phyloP scores from a whole-genome alignment of 2,888 invertebrate genomes.

The Hypercompe scribonia region DNA sequence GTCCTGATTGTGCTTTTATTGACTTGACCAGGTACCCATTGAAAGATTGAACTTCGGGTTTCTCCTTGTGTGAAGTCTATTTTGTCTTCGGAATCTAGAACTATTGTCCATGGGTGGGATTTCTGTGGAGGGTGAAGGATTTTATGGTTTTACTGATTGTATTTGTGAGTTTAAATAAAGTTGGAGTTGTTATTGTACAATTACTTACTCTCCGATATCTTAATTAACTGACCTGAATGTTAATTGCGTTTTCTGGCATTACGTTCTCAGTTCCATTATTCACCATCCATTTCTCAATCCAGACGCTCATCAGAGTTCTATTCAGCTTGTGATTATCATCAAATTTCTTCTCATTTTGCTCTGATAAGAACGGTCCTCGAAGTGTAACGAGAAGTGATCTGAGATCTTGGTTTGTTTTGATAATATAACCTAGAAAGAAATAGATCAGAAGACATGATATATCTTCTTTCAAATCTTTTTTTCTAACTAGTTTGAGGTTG shows the following conservation, averaged over 20 bases:
- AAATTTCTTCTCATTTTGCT: conserved; percentile 69
- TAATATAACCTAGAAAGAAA: conserved; percentile 60
- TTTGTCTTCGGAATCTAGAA: conserved; percentile 85
- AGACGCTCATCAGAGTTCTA: conserved; percentile 63
- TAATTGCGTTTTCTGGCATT: neutral
- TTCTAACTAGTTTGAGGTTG: no score
- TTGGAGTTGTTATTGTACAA: no score
- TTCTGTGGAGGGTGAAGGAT: conserved; percentile 58
- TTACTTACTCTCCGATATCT: neutral
- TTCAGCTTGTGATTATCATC: conserved; percentile 59
- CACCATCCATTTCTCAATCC: conserved; percentile 63
- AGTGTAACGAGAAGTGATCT: conserved; percentile 63
- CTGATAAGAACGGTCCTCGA: conserved; percentile 75
- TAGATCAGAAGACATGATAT: neutral
- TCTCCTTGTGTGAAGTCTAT: conserved; percentile 87
- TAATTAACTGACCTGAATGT: conserved; percentile 11
- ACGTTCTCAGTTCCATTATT: neutral
- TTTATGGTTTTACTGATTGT: neutral
- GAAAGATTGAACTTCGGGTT: conserved; percentile 73
- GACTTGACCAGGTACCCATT: neutral
- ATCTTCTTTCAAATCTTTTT: neutral
- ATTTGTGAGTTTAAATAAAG: neutral
- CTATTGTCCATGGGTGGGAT: conserved; percentile 87
- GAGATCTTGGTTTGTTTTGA: conserved; percentile 52
- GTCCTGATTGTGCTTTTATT: neutral